These are phyloP conservation scores for Imbricaverruca yamaguchii DNA, from an alignment of 2,888 invertebrate species.

Conservation along the genomic window DNA sequence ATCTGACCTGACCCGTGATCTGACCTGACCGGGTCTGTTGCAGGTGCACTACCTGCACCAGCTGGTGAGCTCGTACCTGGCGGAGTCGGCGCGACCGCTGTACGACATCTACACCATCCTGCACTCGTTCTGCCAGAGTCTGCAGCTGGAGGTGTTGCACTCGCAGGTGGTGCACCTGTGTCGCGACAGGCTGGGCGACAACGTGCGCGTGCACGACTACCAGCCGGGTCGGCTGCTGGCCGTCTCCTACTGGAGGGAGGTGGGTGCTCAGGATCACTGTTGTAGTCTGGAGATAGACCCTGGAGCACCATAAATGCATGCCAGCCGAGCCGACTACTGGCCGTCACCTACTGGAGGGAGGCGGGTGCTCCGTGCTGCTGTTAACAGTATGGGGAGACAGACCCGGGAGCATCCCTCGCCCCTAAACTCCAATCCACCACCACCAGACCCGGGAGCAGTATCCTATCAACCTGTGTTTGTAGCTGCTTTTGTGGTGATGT, in stretches of 20 bases:
- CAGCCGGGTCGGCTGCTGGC: slow-evolving; percentile 77
- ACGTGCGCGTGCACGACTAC: slow-evolving; percentile 84
- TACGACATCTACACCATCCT: slow-evolving; percentile 75
- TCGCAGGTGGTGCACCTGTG: slow-evolving; percentile 82
- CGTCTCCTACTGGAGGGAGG: slow-evolving; percentile 89
- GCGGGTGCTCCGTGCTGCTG: too few relatives aligned
- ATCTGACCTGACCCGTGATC: slow-evolving; percentile 35
- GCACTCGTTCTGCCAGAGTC: slow-evolving; percentile 87
- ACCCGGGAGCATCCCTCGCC: too few relatives aligned
- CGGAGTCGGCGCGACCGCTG: slow-evolving; percentile 68
- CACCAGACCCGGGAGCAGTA: too few relatives aligned
- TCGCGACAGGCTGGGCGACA: slow-evolving; percentile 53
- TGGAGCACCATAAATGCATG: too few relatives aligned
- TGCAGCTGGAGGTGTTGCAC: slow-evolving; percentile 84
- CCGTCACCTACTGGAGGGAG: too few relatives aligned
- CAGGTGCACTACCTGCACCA: slow-evolving; percentile 77
- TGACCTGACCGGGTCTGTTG: neutral
- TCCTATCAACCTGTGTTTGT: too few relatives aligned
- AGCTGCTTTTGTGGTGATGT: too few relatives aligned
- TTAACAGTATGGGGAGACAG: too few relatives aligned
- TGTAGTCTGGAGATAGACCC: neutral
- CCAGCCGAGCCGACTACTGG: too few relatives aligned
- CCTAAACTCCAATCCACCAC: too few relatives aligned
- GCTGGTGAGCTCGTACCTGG: slow-evolving; percentile 67
- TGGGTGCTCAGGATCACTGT: slow-evolving; percentile 24